Evolutionary conservation across 2,113 vertebrate genomes (phyloP).

Genomic region (Platanista minor): DNA sequence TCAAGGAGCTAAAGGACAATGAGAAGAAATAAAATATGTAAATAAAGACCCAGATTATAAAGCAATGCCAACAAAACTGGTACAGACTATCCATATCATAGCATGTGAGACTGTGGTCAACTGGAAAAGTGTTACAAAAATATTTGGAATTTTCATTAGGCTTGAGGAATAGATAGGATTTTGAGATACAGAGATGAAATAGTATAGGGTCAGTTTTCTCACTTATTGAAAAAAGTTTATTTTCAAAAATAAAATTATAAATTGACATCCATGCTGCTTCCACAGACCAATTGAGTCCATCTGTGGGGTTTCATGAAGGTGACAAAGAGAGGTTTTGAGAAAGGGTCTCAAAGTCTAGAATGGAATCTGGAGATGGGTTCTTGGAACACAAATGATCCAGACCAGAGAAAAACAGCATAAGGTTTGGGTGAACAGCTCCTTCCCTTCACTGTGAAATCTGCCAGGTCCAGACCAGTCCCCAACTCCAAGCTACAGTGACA

Average conservation of each 20-base stretch:
- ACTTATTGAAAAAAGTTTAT: not conserved
- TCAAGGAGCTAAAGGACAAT: not conserved
- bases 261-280: not conserved
- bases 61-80: not conserved
- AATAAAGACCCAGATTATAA: not conserved
- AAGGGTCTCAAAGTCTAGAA: not conserved
- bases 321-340: not conserved
- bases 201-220: not conserved
- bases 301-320: not conserved
- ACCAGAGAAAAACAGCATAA: not conserved
- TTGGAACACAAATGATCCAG: not conserved
- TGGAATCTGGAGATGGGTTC: not conserved
- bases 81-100: not conserved
- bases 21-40: not conserved
- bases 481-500: not conserved
- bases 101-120: not conserved
- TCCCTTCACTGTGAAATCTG: not conserved
- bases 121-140: not conserved
- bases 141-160: not conserved
- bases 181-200: not conserved
- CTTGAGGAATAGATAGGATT: not conserved
- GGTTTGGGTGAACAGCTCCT: not conserved
- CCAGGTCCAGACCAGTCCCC: not conserved
- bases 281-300: not conserved
- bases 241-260: slow-evolving; percentile 34